Base-by-base conservation (phyloP, 2,113 vertebrate species). In the Dipodomys stephensi region DNA sequence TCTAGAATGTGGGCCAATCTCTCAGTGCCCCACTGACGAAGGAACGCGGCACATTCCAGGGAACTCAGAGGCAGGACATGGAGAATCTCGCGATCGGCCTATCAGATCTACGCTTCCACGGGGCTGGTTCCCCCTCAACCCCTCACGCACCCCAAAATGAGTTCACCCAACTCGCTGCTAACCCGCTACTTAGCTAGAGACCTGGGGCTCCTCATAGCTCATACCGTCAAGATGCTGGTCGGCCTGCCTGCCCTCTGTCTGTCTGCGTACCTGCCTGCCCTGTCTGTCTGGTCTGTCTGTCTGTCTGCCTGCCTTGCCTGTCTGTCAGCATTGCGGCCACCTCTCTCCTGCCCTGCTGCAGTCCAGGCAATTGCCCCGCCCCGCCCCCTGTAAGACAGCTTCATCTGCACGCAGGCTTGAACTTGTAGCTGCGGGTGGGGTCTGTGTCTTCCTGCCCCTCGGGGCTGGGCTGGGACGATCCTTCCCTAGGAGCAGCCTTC, bases 371-470 rank as follows among this genome's bases (percentile, higher is more conserved):
- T 64, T 4, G 4, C 25, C 83, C 73, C 44, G 25, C 13, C 25
- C 23, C 69, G 77, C 67, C 32, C 18, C 67, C 94, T n/a, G 79
- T 39, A 72, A 39, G n/a, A 57, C 16, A 82, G 74, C 76, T 83
- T 87, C 82, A 80, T 89, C 82, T 88, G 19, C 19, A 0, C 19
- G 71, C 95, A 84, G 11, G 87, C 79, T 92, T 92, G 90, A 76
- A 74, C 88, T 64, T 76, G 93, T 27, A 76, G 23, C 32, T 39
- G 4, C 39, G 4, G 35, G 39, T 39, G 39, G 39, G 39, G 39
- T 39, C 4, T 39, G 39, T 6, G 39, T 39, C 39, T 39, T 39
- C 39, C 39, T 6, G 39, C 39, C 39, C 39, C 39, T 39, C 39
- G 39, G 39, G 39, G 39, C 39, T 39, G 39, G 39, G 39, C 39